phyloP scores from a whole-genome alignment of 1,140 invertebrate genomes.

The Cecropterus lyciades region DNA sequence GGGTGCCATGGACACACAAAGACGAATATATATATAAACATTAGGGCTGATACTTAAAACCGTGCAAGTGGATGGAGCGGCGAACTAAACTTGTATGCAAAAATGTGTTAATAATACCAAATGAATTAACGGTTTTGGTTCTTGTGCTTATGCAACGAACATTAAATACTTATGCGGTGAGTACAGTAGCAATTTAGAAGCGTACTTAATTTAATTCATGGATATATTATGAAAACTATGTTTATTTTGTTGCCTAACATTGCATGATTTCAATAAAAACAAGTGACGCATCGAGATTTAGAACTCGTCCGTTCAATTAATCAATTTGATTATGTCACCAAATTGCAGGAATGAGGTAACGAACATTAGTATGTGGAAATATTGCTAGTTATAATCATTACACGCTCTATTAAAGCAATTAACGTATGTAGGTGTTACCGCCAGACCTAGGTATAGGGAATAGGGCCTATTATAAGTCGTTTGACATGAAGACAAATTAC shows the following conservation, averaged over 20 bases:
- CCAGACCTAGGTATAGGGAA: neutral
- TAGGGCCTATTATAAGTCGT: conserved; percentile 16
- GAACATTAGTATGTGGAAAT: conserved; percentile 46
- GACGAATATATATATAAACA: too few species aligned
- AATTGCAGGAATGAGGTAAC: conserved; percentile 52
- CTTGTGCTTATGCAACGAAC: too few species aligned
- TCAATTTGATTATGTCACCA: conserved; percentile 54
- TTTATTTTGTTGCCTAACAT: conserved; percentile 9
- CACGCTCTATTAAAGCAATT: conserved; percentile 24
- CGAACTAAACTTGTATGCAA: neutral
- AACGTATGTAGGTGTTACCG: neutral
- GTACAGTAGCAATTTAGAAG: too few species aligned
- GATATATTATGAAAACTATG: neutral
- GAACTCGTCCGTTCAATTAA: conserved; percentile 46
- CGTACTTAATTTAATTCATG: too few species aligned
- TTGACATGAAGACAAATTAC: conserved; percentile 14
- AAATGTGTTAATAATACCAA: neutral
- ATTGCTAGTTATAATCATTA: conserved; percentile 36
- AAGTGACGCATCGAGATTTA: conserved; percentile 42
- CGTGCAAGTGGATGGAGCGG: too few species aligned
- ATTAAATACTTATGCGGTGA: too few species aligned
- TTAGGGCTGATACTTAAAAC: too few species aligned
- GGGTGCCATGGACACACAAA: too few species aligned
- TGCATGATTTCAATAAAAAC: conserved; percentile 15
- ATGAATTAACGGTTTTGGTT: too few species aligned